Conservation (phyloP, 2,888 invertebrate genomes). For the Caradrina kadenii region DNA sequence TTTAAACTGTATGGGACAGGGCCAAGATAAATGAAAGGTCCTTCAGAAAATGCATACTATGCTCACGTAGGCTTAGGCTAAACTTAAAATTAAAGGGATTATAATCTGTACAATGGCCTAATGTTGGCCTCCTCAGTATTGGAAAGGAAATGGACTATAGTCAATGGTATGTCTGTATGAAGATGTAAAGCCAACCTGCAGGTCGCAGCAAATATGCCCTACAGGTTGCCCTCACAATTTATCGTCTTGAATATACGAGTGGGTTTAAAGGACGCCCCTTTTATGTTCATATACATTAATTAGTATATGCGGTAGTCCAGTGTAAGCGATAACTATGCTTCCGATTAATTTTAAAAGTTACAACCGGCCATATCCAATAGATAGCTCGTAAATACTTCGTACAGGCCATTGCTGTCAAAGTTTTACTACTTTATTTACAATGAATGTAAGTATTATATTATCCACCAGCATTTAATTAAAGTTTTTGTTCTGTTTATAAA, state of each 20-base stretch:
- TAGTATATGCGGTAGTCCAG: not conserved
- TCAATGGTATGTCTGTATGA: not conserved
- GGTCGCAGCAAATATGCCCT: not conserved
- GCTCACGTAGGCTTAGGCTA: too few species aligned
- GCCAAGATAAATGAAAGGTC: not conserved
- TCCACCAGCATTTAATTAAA: not conserved
- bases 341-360: constrained; percentile 14
- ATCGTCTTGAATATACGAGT: not conserved
- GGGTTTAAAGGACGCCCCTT: not conserved
- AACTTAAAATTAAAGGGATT: constrained; percentile 3
- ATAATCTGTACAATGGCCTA: not conserved
- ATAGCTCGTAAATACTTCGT: not conserved
- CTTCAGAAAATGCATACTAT: too few species aligned
- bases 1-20: not conserved
- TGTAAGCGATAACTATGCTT: constrained; percentile 5
- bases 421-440: not conserved
- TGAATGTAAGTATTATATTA: not conserved
- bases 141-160: not conserved
- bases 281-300: not conserved
- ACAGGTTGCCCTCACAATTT: not conserved
- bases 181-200: not conserved
- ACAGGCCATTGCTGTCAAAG: constrained; percentile 1
- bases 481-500: not conserved
- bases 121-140: not conserved
- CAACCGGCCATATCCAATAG: not conserved